Evolutionary conservation across 2,888 invertebrate species (phyloP), one percentile per base, ranked within the genome.

Genomic region (Diarsia rubi): DNA sequence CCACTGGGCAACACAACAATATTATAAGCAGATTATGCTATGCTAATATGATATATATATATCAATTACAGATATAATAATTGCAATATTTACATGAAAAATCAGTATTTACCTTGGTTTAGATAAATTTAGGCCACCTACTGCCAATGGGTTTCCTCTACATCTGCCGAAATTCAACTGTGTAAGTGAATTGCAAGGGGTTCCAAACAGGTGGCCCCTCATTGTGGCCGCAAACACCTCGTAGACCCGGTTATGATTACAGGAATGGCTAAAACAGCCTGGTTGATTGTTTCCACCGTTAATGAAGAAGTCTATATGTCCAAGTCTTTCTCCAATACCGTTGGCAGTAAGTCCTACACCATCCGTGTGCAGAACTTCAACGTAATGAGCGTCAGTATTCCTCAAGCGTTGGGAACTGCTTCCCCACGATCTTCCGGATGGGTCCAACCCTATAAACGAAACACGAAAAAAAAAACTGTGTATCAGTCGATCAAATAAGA

Each of bases 281-380:
- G 95, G 96, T 81, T 96, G 99, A 88, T 97, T 97, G 68, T 97
- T 96, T 0, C 99, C 99, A 0, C 98, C 98, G 88, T 99, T 99
- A 0, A 98, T 98, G 92, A 97, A 99, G 94, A 98, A 99, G 94
- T 99, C 99, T 0, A 98, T 97, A 90, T 98, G 98, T 0, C 98
- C 99, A 62, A 98, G 97, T 0, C 97, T 97, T 86, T 98, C 97
- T 37, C 97, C 97, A 84, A 98, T 97, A 1, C 99, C 99, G 59
- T 93, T 88, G 3, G 88, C 68, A 0, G 79, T 37, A 5, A 88
- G 24, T 3, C 93, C 93, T 44, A 77, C 75, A 2, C 90, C 91
- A 60, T 94, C 94, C 0, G 95, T 95, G 72, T 95, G 95, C 31
- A 95, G 92, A 0, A 94, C 92, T 88, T 95, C 95, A 0, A 95